phyloP scores from a whole-genome alignment of 2,888 invertebrate genomes.

The Agelastica alni region DNA sequence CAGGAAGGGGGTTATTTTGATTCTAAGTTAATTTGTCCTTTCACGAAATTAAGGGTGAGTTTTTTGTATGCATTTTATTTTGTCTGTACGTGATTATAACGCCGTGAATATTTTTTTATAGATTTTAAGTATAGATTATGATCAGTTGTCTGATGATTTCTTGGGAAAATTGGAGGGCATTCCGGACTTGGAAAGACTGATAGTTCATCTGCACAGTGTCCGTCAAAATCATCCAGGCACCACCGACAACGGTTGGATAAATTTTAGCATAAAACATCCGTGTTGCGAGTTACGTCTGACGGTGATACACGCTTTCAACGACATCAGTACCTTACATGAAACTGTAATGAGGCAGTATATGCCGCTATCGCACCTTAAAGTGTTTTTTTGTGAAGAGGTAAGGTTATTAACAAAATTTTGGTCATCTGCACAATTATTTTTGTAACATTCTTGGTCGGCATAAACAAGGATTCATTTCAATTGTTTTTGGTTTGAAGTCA shows the following conservation, averaged over 20 bases:
- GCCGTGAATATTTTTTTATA: constrained; percentile 38
- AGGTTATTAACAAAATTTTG: no score
- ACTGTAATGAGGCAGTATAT: constrained; percentile 69
- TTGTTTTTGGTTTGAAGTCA: no score
- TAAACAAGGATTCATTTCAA: no score
- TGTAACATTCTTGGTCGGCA: not conserved
- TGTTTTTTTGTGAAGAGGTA: constrained; percentile 72
- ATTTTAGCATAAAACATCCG: constrained; percentile 61
- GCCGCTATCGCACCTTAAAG: constrained; percentile 74
- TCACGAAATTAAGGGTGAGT: constrained; percentile 62
- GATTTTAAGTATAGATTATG: constrained; percentile 63
- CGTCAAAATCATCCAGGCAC: constrained; percentile 67
- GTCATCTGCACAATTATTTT: no score
- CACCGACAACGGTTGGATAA: constrained; percentile 67
- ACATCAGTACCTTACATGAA: constrained; percentile 64
- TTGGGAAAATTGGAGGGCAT: constrained; percentile 50
- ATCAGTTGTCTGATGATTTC: constrained; percentile 60
- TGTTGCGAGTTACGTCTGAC: constrained; percentile 64
- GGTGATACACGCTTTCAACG: constrained; percentile 71
- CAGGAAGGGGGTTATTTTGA: constrained; percentile 64
- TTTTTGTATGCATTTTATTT: no score
- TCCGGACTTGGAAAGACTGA: constrained; percentile 62
- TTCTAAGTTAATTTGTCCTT: constrained; percentile 63
- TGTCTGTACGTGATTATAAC: no score
- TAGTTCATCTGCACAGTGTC: constrained; percentile 72